These are phyloP conservation scores for Laspeyria flexula DNA, from an alignment of 2,888 invertebrate genomes.

Conservation along the genomic window DNA sequence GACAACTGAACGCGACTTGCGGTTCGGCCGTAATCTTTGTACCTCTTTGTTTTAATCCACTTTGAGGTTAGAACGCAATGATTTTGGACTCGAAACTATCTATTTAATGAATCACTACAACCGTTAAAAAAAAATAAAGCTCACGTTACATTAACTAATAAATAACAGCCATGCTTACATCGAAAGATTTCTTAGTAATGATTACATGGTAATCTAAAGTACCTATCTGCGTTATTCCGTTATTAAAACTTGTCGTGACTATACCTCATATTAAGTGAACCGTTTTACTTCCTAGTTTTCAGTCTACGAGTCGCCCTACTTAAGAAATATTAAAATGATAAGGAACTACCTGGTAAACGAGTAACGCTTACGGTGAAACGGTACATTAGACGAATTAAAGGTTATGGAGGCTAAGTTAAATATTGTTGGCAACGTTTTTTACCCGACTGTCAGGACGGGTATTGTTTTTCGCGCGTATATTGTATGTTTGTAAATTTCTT, in stretches of 20 bases:
- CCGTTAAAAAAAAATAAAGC: neutral
- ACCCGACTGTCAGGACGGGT: too few species aligned
- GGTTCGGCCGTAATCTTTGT: constrained; percentile 30
- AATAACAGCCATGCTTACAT: constrained; percentile 12
- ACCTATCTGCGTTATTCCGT: constrained; percentile 32
- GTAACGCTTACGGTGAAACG: constrained; percentile 17
- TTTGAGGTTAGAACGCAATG: constrained; percentile 14
- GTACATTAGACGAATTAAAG: constrained; percentile 20
- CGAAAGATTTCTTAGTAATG: constrained; percentile 28
- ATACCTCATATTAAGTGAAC: constrained; percentile 44
- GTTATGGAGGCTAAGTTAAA: constrained; percentile 11
- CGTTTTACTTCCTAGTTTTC: constrained; percentile 45
- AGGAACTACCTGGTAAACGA: constrained; percentile 31
- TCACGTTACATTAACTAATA: constrained; percentile 10
- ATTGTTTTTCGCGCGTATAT: too few species aligned
- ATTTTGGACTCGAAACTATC: constrained; percentile 8
- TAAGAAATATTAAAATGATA: constrained; percentile 43
- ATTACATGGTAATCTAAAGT: constrained; percentile 32
- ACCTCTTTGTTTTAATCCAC: constrained; percentile 32
- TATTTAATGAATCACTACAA: constrained; percentile 10
- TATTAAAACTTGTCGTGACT: constrained; percentile 55
- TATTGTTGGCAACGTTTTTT: constrained; percentile 11
- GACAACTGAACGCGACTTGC: constrained; percentile 27
- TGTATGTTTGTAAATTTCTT: too few species aligned
- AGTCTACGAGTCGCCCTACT: constrained; percentile 39